Percentiles rank a stretch among this genome's conserved stretches.
These are phyloP conservation scores for Diploscapter pachys DNA, from an alignment of 1,140 invertebrate genomes.

Conservation along the genomic window DNA sequence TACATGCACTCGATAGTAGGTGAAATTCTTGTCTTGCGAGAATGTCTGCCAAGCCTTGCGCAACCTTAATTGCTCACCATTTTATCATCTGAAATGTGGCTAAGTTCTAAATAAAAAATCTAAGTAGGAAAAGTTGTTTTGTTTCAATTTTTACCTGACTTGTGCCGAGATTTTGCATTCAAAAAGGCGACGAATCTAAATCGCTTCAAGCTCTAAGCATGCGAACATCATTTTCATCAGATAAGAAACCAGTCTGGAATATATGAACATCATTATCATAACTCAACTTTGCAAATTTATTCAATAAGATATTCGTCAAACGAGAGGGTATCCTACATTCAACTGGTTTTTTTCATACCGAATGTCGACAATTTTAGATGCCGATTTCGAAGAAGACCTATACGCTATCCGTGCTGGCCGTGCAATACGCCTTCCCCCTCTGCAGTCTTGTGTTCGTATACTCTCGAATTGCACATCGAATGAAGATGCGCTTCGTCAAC, in stretches of 20 bases:
- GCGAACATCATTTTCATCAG: not conserved
- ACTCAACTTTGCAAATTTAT: not conserved
- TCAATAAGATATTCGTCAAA: not conserved
- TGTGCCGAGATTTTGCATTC: no score
- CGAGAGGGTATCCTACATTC: not conserved
- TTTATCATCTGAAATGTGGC: no score
- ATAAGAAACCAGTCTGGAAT: constrained; percentile 12
- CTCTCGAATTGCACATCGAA: constrained; percentile 50
- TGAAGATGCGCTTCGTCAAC: constrained; percentile 44
- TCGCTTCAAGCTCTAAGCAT: no score
- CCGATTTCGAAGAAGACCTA: constrained; percentile 50
- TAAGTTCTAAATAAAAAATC: no score
- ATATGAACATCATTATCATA: not conserved
- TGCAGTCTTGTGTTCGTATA: constrained; percentile 54
- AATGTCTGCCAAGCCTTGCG: no score
- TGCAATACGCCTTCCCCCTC: constrained; percentile 54
- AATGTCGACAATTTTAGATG: constrained; percentile 41
- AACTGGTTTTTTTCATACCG: not conserved
- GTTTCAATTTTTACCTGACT: no score
- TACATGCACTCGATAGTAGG: no score
- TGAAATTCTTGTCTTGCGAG: no score
- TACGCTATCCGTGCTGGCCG: constrained; percentile 49
- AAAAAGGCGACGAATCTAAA: no score
- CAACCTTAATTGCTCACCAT: no score
- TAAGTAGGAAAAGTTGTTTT: no score